These are phyloP conservation scores for Laticauda colubrina DNA, from an alignment of 2,113 vertebrate genomes.

Conservation along the genomic window DNA sequence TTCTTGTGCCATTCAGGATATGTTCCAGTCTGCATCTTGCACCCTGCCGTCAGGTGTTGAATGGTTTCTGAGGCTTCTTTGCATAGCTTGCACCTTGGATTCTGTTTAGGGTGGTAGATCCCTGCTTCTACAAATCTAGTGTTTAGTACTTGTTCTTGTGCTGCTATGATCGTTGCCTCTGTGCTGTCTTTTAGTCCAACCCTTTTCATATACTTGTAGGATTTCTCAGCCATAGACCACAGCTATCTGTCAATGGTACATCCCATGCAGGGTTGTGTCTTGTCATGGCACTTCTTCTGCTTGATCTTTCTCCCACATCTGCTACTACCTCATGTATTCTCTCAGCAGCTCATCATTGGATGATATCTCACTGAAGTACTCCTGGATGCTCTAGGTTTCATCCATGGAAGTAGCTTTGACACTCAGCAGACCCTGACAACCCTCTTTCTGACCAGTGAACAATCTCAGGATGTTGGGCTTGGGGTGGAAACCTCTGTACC, in stretches of 20 bases:
- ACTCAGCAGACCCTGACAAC: not conserved
- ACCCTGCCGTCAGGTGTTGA: not conserved
- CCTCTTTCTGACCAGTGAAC: not conserved
- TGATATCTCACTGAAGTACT: not conserved
- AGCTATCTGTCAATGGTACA: not conserved
- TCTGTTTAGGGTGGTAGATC: not conserved
- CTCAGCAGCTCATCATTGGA: not conserved
- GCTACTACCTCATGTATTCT: not conserved
- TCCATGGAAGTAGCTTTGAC: not conserved
- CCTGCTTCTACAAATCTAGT: too few species aligned
- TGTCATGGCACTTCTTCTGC: not conserved
- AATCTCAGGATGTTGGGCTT: not conserved
- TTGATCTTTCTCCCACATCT: not conserved
- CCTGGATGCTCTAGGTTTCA: not conserved
- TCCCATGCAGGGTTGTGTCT: not conserved
- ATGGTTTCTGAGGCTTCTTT: not conserved
- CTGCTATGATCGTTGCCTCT: too few species aligned
- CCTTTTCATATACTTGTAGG: too few species aligned
- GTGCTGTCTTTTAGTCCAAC: too few species aligned
- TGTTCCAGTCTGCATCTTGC: not conserved
- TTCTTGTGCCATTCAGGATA: not conserved
- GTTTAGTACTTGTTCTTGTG: too few species aligned
- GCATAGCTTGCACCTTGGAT: not conserved
- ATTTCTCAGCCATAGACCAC: not conserved
- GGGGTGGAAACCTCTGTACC: not conserved